These are phyloP conservation scores for Eledone cirrhosa DNA, from an alignment of 2,888 invertebrate genomes.

Conservation along the genomic window DNA sequence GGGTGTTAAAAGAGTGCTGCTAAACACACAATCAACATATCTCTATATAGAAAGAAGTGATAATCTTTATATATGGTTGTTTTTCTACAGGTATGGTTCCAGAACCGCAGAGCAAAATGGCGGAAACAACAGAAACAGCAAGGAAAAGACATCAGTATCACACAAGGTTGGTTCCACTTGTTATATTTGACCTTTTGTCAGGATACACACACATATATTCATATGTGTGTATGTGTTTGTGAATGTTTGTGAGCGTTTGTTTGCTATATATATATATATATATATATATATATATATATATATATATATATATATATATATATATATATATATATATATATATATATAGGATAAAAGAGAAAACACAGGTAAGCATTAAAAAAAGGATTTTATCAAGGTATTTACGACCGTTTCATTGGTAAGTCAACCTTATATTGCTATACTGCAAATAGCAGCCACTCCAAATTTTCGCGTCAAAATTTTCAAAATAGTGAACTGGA, in stretches of 20 bases:
- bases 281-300: background rate
- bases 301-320: background rate
- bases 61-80: background rate
- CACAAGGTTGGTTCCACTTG: conserved; percentile 30
- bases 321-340: background rate
- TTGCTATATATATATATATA: background rate
- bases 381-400: too few relatives aligned
- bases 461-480: too few relatives aligned
- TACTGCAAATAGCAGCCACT: too few relatives aligned
- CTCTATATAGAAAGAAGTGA: too few relatives aligned
- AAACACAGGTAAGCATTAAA: too few relatives aligned
- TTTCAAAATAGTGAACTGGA: too few relatives aligned
- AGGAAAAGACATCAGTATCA: conserved; percentile 36
- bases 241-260: background rate
- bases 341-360: too few relatives aligned
- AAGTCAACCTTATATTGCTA: too few relatives aligned
- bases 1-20: too few relatives aligned
- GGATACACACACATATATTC: background rate
- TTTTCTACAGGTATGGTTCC: conserved; percentile 55
- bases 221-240: background rate
- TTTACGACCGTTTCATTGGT: too few relatives aligned
- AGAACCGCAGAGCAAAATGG: conserved; percentile 59
- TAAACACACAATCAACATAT: too few relatives aligned
- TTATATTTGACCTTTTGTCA: background rate
- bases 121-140: conserved; percentile 55